Evolutionary conservation across 2,113 vertebrate species (phyloP).

Genomic region (Seriola aureovittata): DNA sequence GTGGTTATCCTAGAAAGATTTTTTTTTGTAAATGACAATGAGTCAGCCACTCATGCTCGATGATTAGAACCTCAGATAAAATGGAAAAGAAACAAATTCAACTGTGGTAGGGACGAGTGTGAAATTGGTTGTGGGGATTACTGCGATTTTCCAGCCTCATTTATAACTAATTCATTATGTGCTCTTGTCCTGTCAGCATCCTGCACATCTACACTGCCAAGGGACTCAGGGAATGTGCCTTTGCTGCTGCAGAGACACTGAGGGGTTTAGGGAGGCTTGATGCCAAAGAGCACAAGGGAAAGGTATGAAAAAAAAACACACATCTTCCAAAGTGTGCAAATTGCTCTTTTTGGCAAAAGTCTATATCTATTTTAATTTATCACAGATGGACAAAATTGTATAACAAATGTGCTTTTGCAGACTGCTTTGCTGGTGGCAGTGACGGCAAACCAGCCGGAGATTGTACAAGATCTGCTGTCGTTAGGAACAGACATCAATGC

Average conservation of each 20-base stretch:
- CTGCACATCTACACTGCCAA: constrained; percentile 91
- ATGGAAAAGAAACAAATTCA: constrained; percentile 7
- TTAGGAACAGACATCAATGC: constrained; percentile 88
- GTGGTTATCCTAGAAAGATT: constrained; percentile 36
- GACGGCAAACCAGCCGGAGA: constrained; percentile 90
- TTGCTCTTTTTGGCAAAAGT: neutral
- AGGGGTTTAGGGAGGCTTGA: constrained; percentile 83
- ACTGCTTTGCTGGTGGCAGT: constrained; percentile 92
- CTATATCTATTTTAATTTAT: neutral
- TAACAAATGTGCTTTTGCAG: constrained; percentile 69
- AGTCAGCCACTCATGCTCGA: constrained; percentile 38
- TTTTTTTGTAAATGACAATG: constrained; percentile 4
- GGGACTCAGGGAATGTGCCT: constrained; percentile 88
- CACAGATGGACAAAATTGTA: neutral
- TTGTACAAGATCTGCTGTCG: constrained; percentile 88
- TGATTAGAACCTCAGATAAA: constrained; percentile 31
- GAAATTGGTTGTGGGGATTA: constrained; percentile 39
- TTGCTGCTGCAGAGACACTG: constrained; percentile 88
- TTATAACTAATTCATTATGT: constrained; percentile 26
- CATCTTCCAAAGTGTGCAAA: neutral
- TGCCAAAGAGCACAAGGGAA: constrained; percentile 91
- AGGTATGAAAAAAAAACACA: constrained; percentile 78
- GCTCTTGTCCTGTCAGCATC: constrained; percentile 79
- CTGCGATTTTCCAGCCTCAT: neutral
- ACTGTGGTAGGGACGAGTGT: neutral